Evolutionary conservation across 2,113 vertebrate species (phyloP).

Genomic region (Salvelinus alpinus): DNA sequence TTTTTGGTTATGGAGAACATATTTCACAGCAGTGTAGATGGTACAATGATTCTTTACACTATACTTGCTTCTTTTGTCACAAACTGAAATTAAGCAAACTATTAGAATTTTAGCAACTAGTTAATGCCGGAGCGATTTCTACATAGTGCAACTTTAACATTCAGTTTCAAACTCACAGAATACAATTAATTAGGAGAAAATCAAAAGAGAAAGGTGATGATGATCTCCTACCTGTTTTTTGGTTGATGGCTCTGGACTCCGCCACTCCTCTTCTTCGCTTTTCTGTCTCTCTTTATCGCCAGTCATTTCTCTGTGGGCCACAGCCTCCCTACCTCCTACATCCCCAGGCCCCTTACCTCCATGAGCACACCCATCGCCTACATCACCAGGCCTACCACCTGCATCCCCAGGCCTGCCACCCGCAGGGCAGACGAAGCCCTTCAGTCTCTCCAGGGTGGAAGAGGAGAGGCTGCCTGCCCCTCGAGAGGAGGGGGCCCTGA

Average conservation of each 20-base stretch:
- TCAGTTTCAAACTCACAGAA: no score
- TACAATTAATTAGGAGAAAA: not conserved
- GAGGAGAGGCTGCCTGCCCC: constrained; percentile 46
- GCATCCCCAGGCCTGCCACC: not conserved
- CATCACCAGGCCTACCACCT: not conserved
- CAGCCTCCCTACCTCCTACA: not conserved
- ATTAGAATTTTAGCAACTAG: no score
- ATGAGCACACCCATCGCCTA: not conserved
- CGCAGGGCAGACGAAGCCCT: constrained; percentile 57
- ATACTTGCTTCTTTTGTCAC: no score
- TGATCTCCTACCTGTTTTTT: constrained; percentile 35
- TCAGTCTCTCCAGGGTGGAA: constrained; percentile 67
- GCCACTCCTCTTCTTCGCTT: constrained; percentile 27
- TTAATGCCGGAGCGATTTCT: no score
- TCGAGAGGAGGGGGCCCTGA: not conserved
- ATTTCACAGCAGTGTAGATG: no score
- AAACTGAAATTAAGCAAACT: no score
- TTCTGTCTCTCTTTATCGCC: not conserved
- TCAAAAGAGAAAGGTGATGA: not conserved
- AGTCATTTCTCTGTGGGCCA: not conserved
- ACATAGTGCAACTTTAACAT: no score
- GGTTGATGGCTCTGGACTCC: not conserved
- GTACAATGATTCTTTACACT: no score
- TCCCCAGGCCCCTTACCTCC: not conserved
- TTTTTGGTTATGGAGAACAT: no score